Percentiles rank a stretch among this genome's conserved stretches.
These are phyloP conservation scores for Parnassius orleans DNA, from an alignment of 2,888 invertebrate species.

Conservation along the genomic window DNA sequence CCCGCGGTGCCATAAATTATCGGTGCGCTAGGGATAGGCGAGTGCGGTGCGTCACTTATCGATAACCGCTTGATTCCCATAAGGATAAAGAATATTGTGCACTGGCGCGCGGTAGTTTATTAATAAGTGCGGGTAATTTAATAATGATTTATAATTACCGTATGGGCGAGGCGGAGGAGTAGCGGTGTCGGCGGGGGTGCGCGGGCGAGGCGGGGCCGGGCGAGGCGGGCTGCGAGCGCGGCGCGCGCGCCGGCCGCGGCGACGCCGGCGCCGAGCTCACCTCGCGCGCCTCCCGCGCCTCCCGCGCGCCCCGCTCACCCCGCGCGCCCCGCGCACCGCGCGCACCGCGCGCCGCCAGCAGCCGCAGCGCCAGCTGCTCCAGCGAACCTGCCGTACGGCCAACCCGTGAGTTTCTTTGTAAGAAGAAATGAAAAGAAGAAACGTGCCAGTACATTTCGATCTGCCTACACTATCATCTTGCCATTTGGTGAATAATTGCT, in stretches of 20 bases:
- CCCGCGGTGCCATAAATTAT: too few relatives aligned
- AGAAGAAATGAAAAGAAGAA: too few relatives aligned
- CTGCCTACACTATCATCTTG: too few relatives aligned
- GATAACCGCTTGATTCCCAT: too few relatives aligned
- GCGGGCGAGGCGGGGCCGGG: constrained; percentile 65
- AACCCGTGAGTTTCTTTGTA: not conserved
- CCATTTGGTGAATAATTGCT: too few relatives aligned
- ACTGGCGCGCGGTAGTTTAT: too few relatives aligned
- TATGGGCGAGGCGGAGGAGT: constrained; percentile 89
- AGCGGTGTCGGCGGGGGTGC: constrained; percentile 86
- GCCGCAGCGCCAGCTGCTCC: constrained; percentile 67
- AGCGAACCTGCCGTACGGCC: constrained; percentile 50
- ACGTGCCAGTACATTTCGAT: too few relatives aligned
- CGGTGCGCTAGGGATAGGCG: too few relatives aligned
- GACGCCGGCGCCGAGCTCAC: constrained; percentile 74
- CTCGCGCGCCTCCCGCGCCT: constrained; percentile 80
- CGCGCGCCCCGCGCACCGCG: constrained; percentile 39
- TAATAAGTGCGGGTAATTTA: too few relatives aligned
- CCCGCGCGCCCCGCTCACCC: constrained; percentile 75
- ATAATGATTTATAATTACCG: constrained; percentile 27
- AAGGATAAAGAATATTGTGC: too few relatives aligned
- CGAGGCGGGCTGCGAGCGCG: constrained; percentile 85
- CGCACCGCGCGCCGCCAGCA: constrained; percentile 59
- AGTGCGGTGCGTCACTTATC: too few relatives aligned
- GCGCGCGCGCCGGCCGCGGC: constrained; percentile 86